These are phyloP conservation scores for Ophioderma brevispina DNA, from an alignment of 35 echinoderm and acorn worm genomes.

Conservation along the genomic window DNA sequence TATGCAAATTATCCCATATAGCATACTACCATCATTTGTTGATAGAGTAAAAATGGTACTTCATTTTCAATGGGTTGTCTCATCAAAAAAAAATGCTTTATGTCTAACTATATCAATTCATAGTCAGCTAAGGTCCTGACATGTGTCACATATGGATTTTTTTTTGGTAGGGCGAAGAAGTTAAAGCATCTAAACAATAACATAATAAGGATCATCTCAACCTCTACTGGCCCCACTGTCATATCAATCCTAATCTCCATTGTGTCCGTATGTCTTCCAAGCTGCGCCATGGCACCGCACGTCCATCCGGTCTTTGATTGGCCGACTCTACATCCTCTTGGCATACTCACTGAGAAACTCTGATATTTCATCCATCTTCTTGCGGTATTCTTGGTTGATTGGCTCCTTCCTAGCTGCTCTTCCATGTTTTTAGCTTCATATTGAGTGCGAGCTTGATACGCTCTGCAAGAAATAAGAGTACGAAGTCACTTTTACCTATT, in stretches of 20 bases:
- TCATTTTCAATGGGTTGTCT: too few species aligned
- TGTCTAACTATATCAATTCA: too few species aligned
- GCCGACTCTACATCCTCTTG: constrained; percentile 73
- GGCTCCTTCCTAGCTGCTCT: constrained; percentile 81
- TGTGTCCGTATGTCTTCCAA: constrained; percentile 77
- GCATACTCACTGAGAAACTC: constrained; percentile 89
- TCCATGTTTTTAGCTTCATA: constrained; percentile 90
- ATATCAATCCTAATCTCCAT: constrained; percentile 98
- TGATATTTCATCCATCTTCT: constrained; percentile 92
- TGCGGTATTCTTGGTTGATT: constrained; percentile 93
- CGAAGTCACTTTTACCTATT: too few species aligned
- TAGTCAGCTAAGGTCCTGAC: too few species aligned
- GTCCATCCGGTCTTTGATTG: constrained; percentile 94
- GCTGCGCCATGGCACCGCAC: constrained; percentile 89
- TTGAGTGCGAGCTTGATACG: constrained; percentile 86
- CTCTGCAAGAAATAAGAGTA: constrained; percentile 60
- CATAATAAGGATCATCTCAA: not conserved
- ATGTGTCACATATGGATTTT: too few species aligned
- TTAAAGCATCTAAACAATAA: too few species aligned
- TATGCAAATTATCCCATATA: too few species aligned
- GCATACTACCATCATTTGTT: too few species aligned
- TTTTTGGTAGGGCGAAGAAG: too few species aligned
- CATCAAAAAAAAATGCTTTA: too few species aligned
- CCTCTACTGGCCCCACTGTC: constrained; percentile 96
- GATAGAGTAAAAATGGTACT: too few species aligned